These are phyloP conservation scores for Sarcophaga carnaria DNA, from an alignment of 2,888 invertebrate species.

Conservation along the genomic window DNA sequence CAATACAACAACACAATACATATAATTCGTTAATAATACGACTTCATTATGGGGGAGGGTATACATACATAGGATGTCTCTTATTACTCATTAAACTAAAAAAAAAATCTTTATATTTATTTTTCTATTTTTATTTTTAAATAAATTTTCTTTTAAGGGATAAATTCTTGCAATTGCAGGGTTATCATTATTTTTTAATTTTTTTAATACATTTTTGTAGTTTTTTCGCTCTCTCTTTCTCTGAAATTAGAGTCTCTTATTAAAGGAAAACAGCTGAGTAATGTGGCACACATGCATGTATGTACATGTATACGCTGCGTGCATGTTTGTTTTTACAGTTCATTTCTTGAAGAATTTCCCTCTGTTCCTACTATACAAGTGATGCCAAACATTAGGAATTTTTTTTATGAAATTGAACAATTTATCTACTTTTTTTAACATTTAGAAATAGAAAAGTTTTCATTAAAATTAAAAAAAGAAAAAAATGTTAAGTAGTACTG, in stretches of 20 bases:
- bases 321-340: neutral
- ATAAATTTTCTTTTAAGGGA: neutral
- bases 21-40: too few species aligned
- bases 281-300: neutral
- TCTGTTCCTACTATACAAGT: too few species aligned
- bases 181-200: neutral
- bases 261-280: neutral
- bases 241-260: too few species aligned
- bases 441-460: too few species aligned
- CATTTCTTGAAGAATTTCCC: neutral
- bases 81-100: neutral
- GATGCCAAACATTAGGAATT: too few species aligned
- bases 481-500: too few species aligned
- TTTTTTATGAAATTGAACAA: too few species aligned
- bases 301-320: neutral
- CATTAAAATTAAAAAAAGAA: too few species aligned
- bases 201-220: neutral
- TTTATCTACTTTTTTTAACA: too few species aligned
- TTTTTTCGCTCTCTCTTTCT: too few species aligned
- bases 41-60: neutral
- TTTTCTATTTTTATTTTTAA: neutral
- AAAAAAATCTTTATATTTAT: neutral
- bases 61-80: neutral
- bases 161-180: neutral
- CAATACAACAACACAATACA: conserved; percentile 13